Evolutionary conservation across 2,888 invertebrate genomes (phyloP), one percentile per base, ranked within the genome.

Genomic region (Drosophila hawaiiensis): DNA sequence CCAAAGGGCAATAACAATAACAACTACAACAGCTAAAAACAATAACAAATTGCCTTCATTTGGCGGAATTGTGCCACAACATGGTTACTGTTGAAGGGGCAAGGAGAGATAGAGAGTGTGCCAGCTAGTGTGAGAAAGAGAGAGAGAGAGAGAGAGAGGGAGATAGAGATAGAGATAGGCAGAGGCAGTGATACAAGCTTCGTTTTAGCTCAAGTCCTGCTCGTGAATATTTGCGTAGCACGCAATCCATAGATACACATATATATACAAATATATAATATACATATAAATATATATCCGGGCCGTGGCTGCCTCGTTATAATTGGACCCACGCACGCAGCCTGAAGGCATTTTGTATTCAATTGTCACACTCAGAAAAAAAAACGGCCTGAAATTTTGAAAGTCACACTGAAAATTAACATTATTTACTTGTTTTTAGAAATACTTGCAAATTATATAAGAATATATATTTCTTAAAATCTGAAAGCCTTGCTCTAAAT

Each of bases 321-420:
- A 89, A 86, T 87, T 89, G 75, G 59, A 64, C 58, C 41, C 75
- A 59, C 64, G 73, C 91, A 87, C 85, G 90, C 84, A 84, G 70
- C 61, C 61, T 47, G 39, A 54, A 58, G 60, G 54, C 72, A 68
- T 84, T 86, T 73, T 67, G 76, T 75, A 91, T 90, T 90, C 82
- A 91, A 89, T 86, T 89, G 88, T 80, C 78, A 25, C 47, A 47
- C 47, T 47, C 16, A 47, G 1, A 47, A 47, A 47, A 37, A 37
- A 22, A 47, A 14, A 12, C 12, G 4, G 5, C 10, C 4, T 41
- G n/a, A 5, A 12, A 41, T 41, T 41, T n/a, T 2, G n/a, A 41
- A 41, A 43, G 10, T 12, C 41, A 1, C 22, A 4, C 47, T 3
- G 7, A 43, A 43, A 22, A 6, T 22, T 6, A 3, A 4, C 14